phyloP scores from a whole-genome alignment of 2,797 vertebrate species.

The Erethizon dorsatum region DNA sequence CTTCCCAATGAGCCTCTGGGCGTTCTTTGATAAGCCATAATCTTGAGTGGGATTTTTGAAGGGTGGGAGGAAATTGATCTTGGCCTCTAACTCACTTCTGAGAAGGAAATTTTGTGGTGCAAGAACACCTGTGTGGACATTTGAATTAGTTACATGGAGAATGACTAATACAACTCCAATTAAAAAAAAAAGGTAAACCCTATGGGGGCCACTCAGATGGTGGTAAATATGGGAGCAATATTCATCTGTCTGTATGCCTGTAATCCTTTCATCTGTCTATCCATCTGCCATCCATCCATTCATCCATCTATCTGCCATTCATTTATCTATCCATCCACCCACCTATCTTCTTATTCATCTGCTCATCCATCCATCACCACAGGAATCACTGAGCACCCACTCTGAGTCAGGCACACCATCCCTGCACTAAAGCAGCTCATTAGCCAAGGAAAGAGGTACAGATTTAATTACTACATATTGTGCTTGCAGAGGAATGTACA shows the following conservation, averaged over 20 bases:
- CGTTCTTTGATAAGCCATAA: background rate
- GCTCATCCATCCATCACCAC: background rate
- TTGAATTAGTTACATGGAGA: conserved; percentile 1
- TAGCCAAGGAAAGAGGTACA: background rate
- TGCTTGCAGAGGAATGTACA: conserved; percentile 69
- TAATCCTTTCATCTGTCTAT: background rate
- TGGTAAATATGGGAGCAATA: background rate
- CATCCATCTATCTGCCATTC: background rate
- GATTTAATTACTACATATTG: conserved; percentile 41
- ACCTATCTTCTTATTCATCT: background rate
- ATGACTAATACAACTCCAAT: background rate
- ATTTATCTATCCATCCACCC: background rate
- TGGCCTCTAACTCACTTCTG: conserved; percentile 45
- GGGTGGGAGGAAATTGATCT: background rate
- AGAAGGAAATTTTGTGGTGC: conserved; percentile 22
- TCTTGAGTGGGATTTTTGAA: conserved; percentile 1
- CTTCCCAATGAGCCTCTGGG: background rate
- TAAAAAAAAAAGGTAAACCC: background rate
- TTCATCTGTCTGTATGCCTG: background rate
- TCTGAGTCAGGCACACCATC: conserved; percentile 60
- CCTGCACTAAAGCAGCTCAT: conserved; percentile 28
- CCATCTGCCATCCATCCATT: background rate
- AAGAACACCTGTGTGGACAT: background rate
- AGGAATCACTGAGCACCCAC: background rate
- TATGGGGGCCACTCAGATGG: background rate